A percentile compares a stretch with the other conserved stretches of the same genome.
Conservation (phyloP, 2,113 vertebrate species). For the Odocoileus hemionus region DNA sequence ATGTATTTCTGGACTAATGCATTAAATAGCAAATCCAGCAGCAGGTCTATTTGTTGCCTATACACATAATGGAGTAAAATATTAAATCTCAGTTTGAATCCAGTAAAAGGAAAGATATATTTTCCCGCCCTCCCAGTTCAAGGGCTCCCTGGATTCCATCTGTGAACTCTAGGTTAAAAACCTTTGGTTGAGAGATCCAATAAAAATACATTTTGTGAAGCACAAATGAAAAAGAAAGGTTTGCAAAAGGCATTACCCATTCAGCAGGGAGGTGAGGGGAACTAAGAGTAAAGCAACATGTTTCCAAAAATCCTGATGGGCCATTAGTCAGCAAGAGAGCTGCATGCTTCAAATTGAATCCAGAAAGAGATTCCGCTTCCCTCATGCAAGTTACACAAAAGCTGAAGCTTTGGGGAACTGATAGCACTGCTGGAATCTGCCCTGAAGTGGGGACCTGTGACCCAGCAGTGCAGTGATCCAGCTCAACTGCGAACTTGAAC, state of each 20-base stretch:
- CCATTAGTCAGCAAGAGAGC: background rate
- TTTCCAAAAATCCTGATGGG: background rate
- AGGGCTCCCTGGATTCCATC: background rate
- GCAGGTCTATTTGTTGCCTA: background rate
- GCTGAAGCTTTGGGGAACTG: background rate
- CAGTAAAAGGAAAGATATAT: background rate
- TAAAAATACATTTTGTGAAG: background rate
- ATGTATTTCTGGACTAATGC: background rate
- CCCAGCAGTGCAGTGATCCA: background rate
- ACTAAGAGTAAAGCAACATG: background rate
- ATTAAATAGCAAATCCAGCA: background rate
- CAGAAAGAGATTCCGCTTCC: background rate
- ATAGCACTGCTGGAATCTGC: background rate
- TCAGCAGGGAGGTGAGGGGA: background rate
- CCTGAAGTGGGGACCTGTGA: background rate
- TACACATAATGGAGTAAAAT: background rate
- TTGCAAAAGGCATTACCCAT: slow-evolving; percentile 4
- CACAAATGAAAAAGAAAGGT: background rate
- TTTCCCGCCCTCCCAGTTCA: background rate
- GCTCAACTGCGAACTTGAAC: background rate
- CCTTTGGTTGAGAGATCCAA: background rate
- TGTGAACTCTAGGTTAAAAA: background rate
- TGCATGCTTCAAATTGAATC: background rate
- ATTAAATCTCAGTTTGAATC: background rate
- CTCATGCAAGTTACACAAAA: background rate